Conservation (phyloP, 1,140 invertebrate species). For the Druon quercuslanigerum region DNA sequence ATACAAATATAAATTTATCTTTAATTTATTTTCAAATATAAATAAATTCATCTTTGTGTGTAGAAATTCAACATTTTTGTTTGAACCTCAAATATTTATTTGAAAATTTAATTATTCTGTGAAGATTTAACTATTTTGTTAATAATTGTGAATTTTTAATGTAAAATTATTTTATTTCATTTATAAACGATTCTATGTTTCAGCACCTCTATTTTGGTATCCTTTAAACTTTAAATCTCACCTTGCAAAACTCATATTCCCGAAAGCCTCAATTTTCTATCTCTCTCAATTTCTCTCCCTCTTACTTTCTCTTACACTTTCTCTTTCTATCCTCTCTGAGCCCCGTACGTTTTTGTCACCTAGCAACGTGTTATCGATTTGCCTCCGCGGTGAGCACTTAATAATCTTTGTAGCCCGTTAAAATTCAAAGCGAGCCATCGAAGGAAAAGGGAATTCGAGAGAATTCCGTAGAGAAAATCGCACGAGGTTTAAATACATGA, state of each 20-base stretch:
- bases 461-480: conserved; percentile 30
- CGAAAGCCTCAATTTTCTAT: not conserved
- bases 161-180: no score
- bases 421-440: conserved; percentile 43
- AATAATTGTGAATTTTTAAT: no score
- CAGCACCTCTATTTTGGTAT: no score
- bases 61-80: no score
- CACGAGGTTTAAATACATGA: not conserved
- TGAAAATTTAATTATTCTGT: no score
- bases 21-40: no score
- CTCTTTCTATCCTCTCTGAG: conserved; percentile 38
- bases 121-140: no score
- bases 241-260: not conserved
- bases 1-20: no score
- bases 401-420: conserved; percentile 48
- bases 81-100: no score
- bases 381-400: conserved; percentile 41
- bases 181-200: no score
- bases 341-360: conserved; percentile 50
- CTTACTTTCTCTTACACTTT: conserved; percentile 31
- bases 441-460: conserved; percentile 34
- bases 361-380: conserved; percentile 53
- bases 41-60: no score
- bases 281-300: conserved; percentile 20
- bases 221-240: not conserved